These are phyloP conservation scores for Desmodus rotundus DNA, from an alignment of 2,113 vertebrate species.

Conservation along the genomic window DNA sequence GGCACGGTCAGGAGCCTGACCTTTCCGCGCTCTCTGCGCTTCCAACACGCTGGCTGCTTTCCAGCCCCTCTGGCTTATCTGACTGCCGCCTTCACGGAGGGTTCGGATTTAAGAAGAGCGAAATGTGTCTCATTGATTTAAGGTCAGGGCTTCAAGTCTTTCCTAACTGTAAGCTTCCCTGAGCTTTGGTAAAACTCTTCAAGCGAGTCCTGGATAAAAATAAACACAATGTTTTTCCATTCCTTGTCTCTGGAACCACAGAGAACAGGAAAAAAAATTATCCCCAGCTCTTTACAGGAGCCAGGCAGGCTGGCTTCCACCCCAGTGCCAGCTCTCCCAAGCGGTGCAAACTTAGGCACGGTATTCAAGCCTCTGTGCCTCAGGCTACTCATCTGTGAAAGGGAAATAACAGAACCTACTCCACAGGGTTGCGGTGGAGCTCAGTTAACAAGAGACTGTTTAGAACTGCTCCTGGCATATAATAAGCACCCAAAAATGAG, in stretches of 20 bases:
- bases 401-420: neutral
- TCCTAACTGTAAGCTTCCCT: neutral
- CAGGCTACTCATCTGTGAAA: neutral
- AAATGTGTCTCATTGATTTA: slow-evolving; percentile 10
- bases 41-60: neutral
- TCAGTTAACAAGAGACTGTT: neutral
- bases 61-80: neutral
- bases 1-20: neutral
- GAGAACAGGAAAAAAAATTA: neutral
- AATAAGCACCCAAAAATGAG: neutral
- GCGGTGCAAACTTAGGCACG: neutral
- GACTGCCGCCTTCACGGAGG: slow-evolving; percentile 39
- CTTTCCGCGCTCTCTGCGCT: neutral
- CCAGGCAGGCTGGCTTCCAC: neutral
- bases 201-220: neutral
- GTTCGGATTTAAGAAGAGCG: neutral
- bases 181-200: neutral
- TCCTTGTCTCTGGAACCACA: neutral
- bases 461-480: neutral
- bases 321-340: neutral
- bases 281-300: neutral
- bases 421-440: neutral
- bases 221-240: slow-evolving; percentile 9
- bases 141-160: neutral
- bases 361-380: neutral